Conservation (phyloP, 1,140 invertebrate species). For the Lysiphlebus fabarum region DNA sequence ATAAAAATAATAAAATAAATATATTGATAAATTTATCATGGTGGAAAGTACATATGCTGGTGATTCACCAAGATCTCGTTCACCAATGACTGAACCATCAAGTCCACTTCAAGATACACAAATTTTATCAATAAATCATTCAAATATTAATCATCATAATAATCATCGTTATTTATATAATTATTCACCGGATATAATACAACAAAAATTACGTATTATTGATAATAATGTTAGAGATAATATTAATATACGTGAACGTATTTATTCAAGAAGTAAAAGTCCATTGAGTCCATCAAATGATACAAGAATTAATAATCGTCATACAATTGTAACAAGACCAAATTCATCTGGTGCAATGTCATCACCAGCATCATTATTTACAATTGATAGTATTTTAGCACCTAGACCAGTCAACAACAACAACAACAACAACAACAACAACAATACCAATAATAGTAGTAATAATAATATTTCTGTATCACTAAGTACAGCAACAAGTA, state of each 20-base stretch:
- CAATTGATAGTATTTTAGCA: conserved; percentile 77
- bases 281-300: conserved; percentile 32
- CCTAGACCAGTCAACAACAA: conserved; percentile 51
- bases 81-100: conserved; percentile 49
- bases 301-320: conserved; percentile 12
- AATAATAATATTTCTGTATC: no score
- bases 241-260: conserved; percentile 19
- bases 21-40: conserved; percentile 35
- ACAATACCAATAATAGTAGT: no score
- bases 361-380: conserved; percentile 67
- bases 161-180: conserved; percentile 40
- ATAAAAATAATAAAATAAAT: conserved; percentile 16
- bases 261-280: conserved; percentile 27
- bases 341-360: conserved; percentile 52
- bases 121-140: conserved; percentile 34
- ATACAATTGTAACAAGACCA: conserved; percentile 28
- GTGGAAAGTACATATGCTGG: conserved; percentile 48
- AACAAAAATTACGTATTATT: conserved; percentile 26
- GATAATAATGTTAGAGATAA: conserved; percentile 25
- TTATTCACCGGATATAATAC: conserved; percentile 36
- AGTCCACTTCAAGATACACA: conserved; percentile 43
- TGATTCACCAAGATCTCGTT: conserved; percentile 49
- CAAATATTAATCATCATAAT: conserved; percentile 30
- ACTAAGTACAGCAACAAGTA: conserved; percentile 26
- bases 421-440: conserved; percentile 21